Evolutionary conservation across 2,797 vertebrate genomes (phyloP), one percentile per base, ranked within the genome.

Genomic region (Triplophysa bombifrons): DNA sequence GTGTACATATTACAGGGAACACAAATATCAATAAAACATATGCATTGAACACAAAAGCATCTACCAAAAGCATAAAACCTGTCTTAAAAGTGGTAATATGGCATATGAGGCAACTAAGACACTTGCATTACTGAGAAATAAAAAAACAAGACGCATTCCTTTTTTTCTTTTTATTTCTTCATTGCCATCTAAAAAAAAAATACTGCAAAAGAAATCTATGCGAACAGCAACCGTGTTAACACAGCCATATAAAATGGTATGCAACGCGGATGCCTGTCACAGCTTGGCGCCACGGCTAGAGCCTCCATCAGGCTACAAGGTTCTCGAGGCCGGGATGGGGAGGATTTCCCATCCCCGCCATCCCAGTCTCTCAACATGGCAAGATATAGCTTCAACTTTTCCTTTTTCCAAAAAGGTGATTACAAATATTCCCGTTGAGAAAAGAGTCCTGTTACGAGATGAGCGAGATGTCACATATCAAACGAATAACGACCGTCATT

Each of bases 161-260:
- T 72, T 82, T 78, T 70, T 48, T 63, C 69, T 64, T 75, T 85
- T 85, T 86, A 84, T 85, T 88, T 85, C 66, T 78, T 82, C 83
- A 76, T 86, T 81, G 38, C 80, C 84, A 82, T 85, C 84, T 73
- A 80, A 85, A 86, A 87, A 87, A 76, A 83, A 86, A 85, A 82
- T 81, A 84, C 83, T 85, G 83, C 81, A 69, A 82, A 85, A 84
- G 44, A 88, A 84, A 85, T 69, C 78, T 82, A 80, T 34, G 76
- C 60, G 48, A 67, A 76, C 80, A 70, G 78, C 79, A 72, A 67
- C 71, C 77, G 27, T 5, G 76, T 82, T 74, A 72, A 80, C 71
- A 78, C 81, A 61, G 80, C 53, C 14, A 61, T 71, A 44, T 74
- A 58, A 69, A 78, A 65, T 61, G 82, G 70, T 77, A 19, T 76